These are phyloP conservation scores for Phrynosoma platyrhinos DNA, from an alignment of 2,113 vertebrate genomes.

Conservation along the genomic window DNA sequence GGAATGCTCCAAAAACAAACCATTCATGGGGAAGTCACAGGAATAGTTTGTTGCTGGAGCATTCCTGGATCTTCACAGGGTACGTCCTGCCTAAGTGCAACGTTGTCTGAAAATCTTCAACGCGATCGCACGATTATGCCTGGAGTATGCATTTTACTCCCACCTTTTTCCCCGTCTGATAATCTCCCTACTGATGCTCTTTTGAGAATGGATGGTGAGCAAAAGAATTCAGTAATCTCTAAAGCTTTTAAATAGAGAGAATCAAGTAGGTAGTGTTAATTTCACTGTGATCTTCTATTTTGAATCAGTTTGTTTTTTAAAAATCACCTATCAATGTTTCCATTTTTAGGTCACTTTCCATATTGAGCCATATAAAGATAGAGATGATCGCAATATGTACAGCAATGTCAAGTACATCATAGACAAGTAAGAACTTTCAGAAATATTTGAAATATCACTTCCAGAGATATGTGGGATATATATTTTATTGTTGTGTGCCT, in stretches of 20 bases:
- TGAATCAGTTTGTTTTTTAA: background rate
- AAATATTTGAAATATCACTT: slow-evolving; percentile 1
- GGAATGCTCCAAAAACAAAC: no score
- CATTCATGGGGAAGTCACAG: no score
- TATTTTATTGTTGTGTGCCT: no score
- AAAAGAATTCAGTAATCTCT: background rate
- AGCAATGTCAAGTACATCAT: slow-evolving; percentile 92
- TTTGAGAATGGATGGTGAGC: background rate
- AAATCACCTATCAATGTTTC: background rate
- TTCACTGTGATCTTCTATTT: background rate
- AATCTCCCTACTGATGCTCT: background rate
- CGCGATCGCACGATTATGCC: no score
- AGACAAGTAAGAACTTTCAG: slow-evolving; percentile 86
- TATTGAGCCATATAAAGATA: slow-evolving; percentile 94
- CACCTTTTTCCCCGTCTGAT: background rate
- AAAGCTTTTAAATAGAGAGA: background rate
- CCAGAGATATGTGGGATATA: no score
- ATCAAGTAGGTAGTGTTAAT: background rate
- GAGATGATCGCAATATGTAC: slow-evolving; percentile 91
- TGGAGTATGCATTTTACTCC: no score
- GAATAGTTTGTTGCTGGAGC: no score
- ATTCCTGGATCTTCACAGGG: no score
- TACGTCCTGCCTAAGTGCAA: no score
- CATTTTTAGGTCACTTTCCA: slow-evolving; percentile 90
- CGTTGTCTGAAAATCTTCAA: no score